A percentile compares a stretch with the other conserved stretches of the same genome.
phyloP scores from a whole-genome alignment of 92 coral and sea anemone species.

The Bergia sp. region DNA sequence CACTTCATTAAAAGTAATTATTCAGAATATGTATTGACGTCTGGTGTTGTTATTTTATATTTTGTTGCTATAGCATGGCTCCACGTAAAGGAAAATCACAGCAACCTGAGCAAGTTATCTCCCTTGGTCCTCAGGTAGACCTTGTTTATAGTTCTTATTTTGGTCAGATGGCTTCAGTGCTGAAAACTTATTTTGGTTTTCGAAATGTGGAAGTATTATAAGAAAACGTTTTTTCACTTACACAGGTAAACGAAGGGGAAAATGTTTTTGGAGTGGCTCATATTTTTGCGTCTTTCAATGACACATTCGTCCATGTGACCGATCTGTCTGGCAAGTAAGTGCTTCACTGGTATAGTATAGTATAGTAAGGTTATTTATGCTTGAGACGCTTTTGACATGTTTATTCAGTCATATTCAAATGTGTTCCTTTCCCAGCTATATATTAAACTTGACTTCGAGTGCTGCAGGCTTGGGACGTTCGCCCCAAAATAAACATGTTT shows the following conservation, averaged over 20 bases:
- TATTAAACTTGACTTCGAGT: neutral
- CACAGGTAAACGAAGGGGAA: conserved; percentile 94
- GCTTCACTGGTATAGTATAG: neutral
- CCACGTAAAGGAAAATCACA: conserved; percentile 93
- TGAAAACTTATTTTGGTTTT: neutral
- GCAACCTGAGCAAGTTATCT: conserved; percentile 88
- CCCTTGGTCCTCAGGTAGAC: conserved; percentile 97
- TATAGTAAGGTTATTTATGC: no score
- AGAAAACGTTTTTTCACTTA: neutral
- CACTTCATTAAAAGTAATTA: conserved; percentile 11
- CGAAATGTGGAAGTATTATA: neutral
- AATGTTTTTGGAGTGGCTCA: conserved; percentile 97
- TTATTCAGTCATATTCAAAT: neutral
- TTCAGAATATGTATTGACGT: conserved; percentile 13
- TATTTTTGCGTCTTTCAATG: conserved; percentile 98
- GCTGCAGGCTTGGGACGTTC: neutral
- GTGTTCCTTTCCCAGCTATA: neutral
- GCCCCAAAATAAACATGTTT: neutral
- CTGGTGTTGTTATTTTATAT: conserved; percentile 51
- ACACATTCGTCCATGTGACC: conserved; percentile 98
- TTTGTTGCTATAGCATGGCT: conserved; percentile 82
- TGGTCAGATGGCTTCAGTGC: neutral
- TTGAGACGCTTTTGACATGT: no score
- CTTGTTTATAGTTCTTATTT: conserved; percentile 14
- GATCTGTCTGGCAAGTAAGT: conserved; percentile 98